Evolutionary conservation across 2,888 invertebrate species (phyloP), one percentile per base, ranked within the genome.

Genomic region (Cephalotes varians): DNA sequence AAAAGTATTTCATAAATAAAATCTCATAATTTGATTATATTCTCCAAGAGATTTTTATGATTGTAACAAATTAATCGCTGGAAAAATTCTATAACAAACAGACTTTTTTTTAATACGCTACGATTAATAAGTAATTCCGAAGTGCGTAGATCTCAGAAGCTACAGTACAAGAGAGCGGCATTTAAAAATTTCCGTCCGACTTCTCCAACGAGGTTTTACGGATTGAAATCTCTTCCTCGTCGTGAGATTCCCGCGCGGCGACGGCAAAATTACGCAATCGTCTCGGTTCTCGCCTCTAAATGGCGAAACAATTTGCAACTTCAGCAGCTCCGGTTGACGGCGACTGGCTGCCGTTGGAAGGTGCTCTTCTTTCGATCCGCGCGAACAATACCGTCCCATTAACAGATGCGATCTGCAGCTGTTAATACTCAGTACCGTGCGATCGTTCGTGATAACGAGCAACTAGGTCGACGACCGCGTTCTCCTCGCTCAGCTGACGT

Each of bases 331-430:
- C 31, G 31, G 6, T 15, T 40, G 51, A 28, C 51, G 25, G 25
- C 62, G 9, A n/a, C 40, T 54, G 28, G 40, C 31, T 67, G 31
- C 10, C 65, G 65, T 40, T 54, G 37, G 79, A 79, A 79, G 71
- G 71, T 56, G 47, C 71, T 82, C 40, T 82, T 82, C 82, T 74
- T 62, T 64, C 82, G 79, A 79, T 74, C 18, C 51, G 44, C 64
- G n/a, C 25, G 83, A 76, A 85, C 83, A 85, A 85, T 83, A 64
- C 74, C 49, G 47, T 40, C 69, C 85, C 83, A 85, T 85, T 85
- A 85, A 83, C 67, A 80, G 83, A 85, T 83, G 69, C 82, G 71
- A 85, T 85, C 85, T 83, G 76, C 69, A 69, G 73, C 71, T 60
- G 82, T 82, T 85, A 85, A 85, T 85, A 83, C 73, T 65, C 64